phyloP scores from a whole-genome alignment of 2,888 invertebrate species.

The Plemyria rubiginata region DNA sequence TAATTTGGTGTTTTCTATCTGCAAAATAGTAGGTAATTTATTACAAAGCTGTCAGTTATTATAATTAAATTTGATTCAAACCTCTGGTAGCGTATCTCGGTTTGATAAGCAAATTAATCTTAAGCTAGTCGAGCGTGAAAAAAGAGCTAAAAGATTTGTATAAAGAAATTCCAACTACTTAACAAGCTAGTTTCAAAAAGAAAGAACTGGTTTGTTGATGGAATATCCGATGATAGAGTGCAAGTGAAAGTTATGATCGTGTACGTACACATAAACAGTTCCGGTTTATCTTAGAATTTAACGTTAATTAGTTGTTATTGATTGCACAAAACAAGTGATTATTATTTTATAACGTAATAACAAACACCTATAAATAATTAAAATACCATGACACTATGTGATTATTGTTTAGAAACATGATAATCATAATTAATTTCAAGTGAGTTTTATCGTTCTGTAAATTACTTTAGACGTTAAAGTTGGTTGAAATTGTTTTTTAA shows the following conservation, averaged over 20 bases:
- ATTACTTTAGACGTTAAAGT: constrained; percentile 3
- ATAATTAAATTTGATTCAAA: constrained; percentile 57
- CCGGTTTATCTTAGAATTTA: constrained; percentile 71
- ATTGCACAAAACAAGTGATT: constrained; percentile 29
- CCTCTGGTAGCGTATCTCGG: constrained; percentile 51
- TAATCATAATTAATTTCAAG: constrained; percentile 20
- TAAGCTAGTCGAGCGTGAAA: constrained; percentile 45
- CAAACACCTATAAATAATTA: background rate
- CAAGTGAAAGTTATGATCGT: constrained; percentile 82
- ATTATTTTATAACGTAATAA: constrained; percentile 29
- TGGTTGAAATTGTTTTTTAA: constrained; percentile 2
- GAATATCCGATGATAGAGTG: constrained; percentile 80
- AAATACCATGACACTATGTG: constrained; percentile 1
- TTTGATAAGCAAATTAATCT: constrained; percentile 60
- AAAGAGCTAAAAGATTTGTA: constrained; percentile 48
- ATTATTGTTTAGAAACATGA: constrained; percentile 28
- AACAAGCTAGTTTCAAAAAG: constrained; percentile 56
- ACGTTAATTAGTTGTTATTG: constrained; percentile 59
- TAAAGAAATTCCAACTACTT: constrained; percentile 54
- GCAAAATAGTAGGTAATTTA: constrained; percentile 57
- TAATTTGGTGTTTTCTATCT: constrained; percentile 47
- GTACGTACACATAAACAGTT: constrained; percentile 70
- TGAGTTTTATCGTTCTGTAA: constrained; percentile 12
- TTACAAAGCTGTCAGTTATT: constrained; percentile 51
- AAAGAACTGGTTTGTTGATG: constrained; percentile 74